Evolutionary conservation across 2,113 vertebrate species (phyloP).

Genomic region (Lutjanus erythropterus): DNA sequence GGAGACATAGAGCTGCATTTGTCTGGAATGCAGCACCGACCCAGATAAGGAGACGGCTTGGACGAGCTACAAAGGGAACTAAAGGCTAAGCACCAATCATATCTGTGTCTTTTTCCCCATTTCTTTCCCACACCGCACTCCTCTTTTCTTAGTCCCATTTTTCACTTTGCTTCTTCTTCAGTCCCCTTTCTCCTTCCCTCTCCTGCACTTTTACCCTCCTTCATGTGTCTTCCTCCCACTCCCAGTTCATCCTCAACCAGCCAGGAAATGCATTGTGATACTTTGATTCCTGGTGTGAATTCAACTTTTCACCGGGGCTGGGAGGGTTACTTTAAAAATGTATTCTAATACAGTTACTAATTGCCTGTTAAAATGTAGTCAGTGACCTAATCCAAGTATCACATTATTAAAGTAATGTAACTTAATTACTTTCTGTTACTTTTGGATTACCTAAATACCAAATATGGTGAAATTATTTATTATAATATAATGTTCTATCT

Average conservation of each 20-base stretch:
- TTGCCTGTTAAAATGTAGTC: too few species aligned
- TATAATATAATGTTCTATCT: too few species aligned
- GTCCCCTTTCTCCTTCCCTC: constrained; percentile 9
- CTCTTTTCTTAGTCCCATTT: constrained; percentile 40
- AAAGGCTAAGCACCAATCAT: constrained; percentile 51
- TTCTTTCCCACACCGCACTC: constrained; percentile 48
- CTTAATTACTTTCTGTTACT: too few species aligned
- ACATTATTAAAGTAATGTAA: too few species aligned
- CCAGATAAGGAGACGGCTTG: constrained; percentile 59
- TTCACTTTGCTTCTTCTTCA: constrained; percentile 20
- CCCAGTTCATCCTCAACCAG: constrained; percentile 10
- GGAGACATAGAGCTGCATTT: constrained; percentile 51
- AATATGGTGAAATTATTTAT: too few species aligned
- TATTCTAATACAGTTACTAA: too few species aligned
- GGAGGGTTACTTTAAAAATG: too few species aligned
- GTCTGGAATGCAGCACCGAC: constrained; percentile 62
- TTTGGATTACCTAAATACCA: too few species aligned
- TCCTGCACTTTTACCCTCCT: constrained; percentile 19
- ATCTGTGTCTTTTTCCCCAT: constrained; percentile 26
- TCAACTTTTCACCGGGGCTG: constrained; percentile 17
- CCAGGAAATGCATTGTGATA: constrained; percentile 37
- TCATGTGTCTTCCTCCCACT: constrained; percentile 36
- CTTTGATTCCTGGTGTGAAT: constrained; percentile 21
- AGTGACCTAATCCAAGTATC: too few species aligned
- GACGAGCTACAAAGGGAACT: constrained; percentile 55